A percentile compares a stretch with the other conserved stretches of the same genome.
Conservation (phyloP, 2,797 vertebrate species). For the Falco naumanni region DNA sequence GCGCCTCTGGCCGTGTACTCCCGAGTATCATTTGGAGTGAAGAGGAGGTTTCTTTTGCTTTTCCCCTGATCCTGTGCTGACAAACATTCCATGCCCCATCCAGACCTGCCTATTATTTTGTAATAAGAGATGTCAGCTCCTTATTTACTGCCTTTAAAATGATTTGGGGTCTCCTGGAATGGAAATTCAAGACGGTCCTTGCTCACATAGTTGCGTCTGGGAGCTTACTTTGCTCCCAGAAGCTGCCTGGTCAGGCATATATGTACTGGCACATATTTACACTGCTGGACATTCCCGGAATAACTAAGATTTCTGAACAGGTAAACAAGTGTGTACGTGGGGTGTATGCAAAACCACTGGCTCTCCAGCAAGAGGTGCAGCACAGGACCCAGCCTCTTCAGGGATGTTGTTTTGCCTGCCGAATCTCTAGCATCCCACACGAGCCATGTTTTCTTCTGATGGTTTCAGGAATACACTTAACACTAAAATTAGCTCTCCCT, state of each 20-base stretch:
- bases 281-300: background rate
- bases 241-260: background rate
- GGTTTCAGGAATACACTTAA: background rate
- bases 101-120: background rate
- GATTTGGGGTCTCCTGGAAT: background rate
- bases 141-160: background rate
- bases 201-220: background rate
- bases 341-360: background rate
- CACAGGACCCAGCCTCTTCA: background rate
- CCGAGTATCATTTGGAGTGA: background rate
- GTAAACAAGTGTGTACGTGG: background rate
- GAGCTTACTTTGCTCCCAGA: background rate
- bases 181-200: background rate
- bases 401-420: background rate
- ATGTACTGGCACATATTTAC: background rate
- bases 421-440: background rate
- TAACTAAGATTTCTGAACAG: background rate
- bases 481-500: conserved; percentile 72
- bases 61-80: background rate
- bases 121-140: background rate
- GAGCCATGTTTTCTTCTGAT: background rate
- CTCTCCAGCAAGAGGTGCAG: background rate
- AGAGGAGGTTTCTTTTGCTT: background rate
- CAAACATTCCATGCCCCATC: accelerated
- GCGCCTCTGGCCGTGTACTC: background rate